Evolutionary conservation across 2,888 invertebrate genomes (phyloP).

Genomic region (Pachymerium ferrugineum): DNA sequence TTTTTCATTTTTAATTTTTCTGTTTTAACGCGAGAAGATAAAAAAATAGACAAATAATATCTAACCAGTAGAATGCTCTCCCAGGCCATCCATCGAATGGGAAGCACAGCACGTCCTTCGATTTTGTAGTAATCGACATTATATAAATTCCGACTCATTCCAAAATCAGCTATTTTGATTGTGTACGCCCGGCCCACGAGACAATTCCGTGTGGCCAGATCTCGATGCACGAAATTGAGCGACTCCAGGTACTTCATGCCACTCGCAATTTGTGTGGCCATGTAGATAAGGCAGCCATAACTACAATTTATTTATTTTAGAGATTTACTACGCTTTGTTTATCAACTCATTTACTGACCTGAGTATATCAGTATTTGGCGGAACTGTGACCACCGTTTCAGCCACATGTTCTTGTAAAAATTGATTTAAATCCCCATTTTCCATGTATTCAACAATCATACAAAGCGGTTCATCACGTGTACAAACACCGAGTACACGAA

Average conservation of each 20-base stretch:
- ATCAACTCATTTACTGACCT: conserved; percentile 63
- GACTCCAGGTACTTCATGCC: conserved; percentile 86
- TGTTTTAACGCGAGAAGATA: too few relatives aligned
- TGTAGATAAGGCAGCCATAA: conserved; percentile 72
- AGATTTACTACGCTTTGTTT: too few relatives aligned
- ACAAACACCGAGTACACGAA: conserved; percentile 70
- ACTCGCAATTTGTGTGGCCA: conserved; percentile 77
- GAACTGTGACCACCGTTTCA: conserved; percentile 59
- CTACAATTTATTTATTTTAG: too few relatives aligned
- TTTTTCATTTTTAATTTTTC: too few relatives aligned
- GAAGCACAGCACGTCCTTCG: conserved; percentile 62
- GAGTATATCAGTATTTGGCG: conserved; percentile 59
- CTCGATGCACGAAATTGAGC: conserved; percentile 82
- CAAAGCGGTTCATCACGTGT: conserved; percentile 68
- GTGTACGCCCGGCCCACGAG: conserved; percentile 67
- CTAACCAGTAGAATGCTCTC: conserved; percentile 68
- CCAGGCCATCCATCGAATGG: conserved; percentile 85
- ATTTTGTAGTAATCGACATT: conserved; percentile 69
- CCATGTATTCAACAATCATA: conserved; percentile 76
- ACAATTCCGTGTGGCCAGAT: conserved; percentile 81
- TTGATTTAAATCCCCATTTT: conserved; percentile 75
- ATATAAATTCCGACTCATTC: conserved; percentile 65
- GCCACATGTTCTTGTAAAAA: conserved; percentile 67
- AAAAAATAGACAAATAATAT: background rate
- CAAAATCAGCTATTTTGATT: conserved; percentile 70